Evolutionary conservation across 1,140 invertebrate genomes (phyloP).

Genomic region (Cryptotermes secundus): DNA sequence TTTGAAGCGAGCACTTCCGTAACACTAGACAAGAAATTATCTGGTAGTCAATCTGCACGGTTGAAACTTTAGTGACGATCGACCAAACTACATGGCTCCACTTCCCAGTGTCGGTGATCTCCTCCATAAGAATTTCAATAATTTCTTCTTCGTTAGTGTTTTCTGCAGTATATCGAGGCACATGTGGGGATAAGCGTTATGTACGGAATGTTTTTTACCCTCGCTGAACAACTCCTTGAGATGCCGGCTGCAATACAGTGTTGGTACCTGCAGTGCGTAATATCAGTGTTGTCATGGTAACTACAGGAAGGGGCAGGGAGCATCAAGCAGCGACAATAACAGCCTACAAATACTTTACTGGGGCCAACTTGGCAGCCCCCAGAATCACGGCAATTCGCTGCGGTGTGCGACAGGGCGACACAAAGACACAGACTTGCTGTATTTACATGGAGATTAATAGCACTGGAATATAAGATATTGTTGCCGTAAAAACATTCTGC

Average conservation of each 20-base stretch:
- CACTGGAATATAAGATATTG: too few species aligned
- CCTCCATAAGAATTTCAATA: too few species aligned
- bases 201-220: background rate
- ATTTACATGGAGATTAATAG: too few species aligned
- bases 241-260: background rate
- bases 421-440: too few species aligned
- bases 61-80: too few species aligned
- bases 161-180: background rate
- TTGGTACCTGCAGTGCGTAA: background rate
- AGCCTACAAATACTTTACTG: background rate
- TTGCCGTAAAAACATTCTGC: too few species aligned
- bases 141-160: too few species aligned
- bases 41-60: too few species aligned
- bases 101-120: too few species aligned
- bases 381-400: background rate
- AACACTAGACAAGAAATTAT: too few species aligned
- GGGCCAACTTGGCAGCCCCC: background rate
- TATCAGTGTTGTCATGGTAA: background rate
- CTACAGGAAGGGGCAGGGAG: background rate
- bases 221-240: background rate
- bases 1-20: too few species aligned
- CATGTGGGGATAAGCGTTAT: background rate
- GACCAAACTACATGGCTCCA: too few species aligned
- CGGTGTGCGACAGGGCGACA: background rate
- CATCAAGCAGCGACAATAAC: background rate